A percentile compares a stretch with the other conserved stretches of the same genome.
Evolutionary conservation across 37 sponge, comb jelly and placozoan species (phyloP).

Genomic region (Trichoplax adhaerens): DNA sequence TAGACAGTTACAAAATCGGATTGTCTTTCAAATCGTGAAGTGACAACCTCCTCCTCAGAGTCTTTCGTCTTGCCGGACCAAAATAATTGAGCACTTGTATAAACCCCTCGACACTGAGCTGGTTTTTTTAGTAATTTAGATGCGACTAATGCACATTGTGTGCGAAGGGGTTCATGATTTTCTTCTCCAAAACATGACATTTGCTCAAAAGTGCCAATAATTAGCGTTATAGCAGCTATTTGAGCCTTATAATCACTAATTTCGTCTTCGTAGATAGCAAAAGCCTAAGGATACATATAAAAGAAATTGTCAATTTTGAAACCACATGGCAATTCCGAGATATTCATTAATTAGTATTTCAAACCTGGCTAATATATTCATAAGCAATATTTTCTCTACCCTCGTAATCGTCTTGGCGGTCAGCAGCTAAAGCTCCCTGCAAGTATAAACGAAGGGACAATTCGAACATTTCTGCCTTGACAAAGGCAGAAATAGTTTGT

Average conservation of each 20-base stretch:
- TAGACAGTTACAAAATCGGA: slow-evolving; percentile 1
- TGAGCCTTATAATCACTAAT: slow-evolving; percentile 87
- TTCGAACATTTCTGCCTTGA: slow-evolving; percentile 50
- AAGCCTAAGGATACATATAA: slow-evolving; percentile 35
- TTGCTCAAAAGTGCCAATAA: slow-evolving; percentile 79
- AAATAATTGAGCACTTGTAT: slow-evolving; percentile 80
- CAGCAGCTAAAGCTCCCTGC: slow-evolving; percentile 88
- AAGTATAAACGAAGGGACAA: slow-evolving; percentile 70
- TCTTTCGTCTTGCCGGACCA: slow-evolving; percentile 63
- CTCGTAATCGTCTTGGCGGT: slow-evolving; percentile 30
- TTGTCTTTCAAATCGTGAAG: not conserved
- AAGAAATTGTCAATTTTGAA: not conserved
- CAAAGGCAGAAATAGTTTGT: slow-evolving; percentile 64
- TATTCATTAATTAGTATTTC: not conserved
- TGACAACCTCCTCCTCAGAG: slow-evolving; percentile 4
- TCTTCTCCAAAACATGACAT: slow-evolving; percentile 83
- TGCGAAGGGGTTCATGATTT: slow-evolving; percentile 87
- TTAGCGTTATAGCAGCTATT: slow-evolving; percentile 60
- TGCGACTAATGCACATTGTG: slow-evolving; percentile 75
- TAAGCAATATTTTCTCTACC: slow-evolving; percentile 75
- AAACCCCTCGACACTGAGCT: slow-evolving; percentile 89
- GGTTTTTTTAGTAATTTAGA: slow-evolving; percentile 93
- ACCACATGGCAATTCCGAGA: not conserved
- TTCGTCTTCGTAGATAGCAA: slow-evolving; percentile 87
- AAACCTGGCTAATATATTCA: slow-evolving; percentile 85